Evolutionary conservation across 2,113 vertebrate genomes (phyloP).

Genomic region (Progne subis): DNA sequence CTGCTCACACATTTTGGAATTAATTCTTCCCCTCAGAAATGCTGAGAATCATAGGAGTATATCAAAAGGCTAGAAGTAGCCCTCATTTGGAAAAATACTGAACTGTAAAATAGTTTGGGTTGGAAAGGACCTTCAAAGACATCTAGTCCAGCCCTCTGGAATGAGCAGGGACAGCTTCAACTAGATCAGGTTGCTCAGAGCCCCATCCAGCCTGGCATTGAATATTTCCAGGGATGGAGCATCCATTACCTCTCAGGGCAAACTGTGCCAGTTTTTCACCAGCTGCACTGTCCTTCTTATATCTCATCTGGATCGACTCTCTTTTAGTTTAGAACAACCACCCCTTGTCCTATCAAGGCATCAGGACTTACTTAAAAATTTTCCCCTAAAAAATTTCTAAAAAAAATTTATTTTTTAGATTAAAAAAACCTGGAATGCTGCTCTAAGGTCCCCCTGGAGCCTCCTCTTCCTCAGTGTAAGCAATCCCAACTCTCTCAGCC

Average conservation of each 20-base stretch:
- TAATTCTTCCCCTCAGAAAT: not conserved
- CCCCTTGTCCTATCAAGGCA: accelerated
- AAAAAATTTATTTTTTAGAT: not conserved
- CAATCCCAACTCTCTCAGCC: not conserved
- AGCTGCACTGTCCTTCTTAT: not conserved
- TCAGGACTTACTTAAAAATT: not conserved
- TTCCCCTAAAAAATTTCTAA: no score
- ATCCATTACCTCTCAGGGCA: not conserved
- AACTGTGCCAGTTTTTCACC: not conserved
- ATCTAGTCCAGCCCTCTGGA: not conserved
- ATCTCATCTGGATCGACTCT: not conserved
- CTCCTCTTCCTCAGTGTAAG: not conserved
- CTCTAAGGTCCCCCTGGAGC: not conserved
- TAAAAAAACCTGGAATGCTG: not conserved
- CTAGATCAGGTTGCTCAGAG: not conserved
- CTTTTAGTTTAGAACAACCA: not conserved
- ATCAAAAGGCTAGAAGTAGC: not conserved
- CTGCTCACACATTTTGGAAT: not conserved
- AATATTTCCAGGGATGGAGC: not conserved
- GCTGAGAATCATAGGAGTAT: not conserved
- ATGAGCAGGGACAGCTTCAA: not conserved
- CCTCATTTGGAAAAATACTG: not conserved
- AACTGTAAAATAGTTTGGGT: not conserved
- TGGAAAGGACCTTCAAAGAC: not conserved
- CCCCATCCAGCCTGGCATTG: not conserved